These are phyloP conservation scores for Glareola pratincola DNA, from an alignment of 2,113 vertebrate species.

Conservation along the genomic window DNA sequence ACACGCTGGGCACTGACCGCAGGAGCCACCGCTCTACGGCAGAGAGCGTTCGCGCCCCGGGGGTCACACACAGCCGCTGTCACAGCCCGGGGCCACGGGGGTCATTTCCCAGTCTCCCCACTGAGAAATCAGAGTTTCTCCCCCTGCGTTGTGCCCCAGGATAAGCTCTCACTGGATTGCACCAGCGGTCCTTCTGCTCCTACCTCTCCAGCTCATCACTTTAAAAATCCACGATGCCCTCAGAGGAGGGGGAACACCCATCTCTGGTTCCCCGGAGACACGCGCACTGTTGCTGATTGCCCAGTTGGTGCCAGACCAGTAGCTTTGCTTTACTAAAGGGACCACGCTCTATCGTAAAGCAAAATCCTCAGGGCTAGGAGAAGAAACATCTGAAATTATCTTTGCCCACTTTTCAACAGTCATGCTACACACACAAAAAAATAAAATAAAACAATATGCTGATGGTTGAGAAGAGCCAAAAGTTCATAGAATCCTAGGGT, in stretches of 20 bases:
- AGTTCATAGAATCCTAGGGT: too few relatives aligned
- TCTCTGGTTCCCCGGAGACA: neutral
- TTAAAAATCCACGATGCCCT: neutral
- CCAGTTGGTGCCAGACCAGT: neutral
- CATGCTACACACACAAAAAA: neutral
- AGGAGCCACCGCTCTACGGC: neutral
- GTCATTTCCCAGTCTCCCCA: neutral
- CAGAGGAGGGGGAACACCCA: neutral
- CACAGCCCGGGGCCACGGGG: accelerated
- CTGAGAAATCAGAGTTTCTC: neutral
- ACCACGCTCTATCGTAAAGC: neutral
- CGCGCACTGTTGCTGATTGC: accelerated
- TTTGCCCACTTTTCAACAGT: neutral
- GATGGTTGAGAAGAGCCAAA: neutral
- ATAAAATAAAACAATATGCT: neutral
- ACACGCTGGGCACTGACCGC: neutral
- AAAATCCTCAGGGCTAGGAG: neutral
- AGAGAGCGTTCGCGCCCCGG: accelerated
- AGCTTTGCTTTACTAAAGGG: neutral
- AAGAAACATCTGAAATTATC: neutral
- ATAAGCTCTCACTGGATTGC: neutral
- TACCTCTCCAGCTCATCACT: neutral
- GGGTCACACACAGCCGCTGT: accelerated
- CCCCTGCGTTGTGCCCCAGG: neutral
- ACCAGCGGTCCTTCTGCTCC: neutral